These are phyloP conservation scores for Rhinophrynus dorsalis DNA, from an alignment of 2,797 vertebrate species.

Conservation along the genomic window DNA sequence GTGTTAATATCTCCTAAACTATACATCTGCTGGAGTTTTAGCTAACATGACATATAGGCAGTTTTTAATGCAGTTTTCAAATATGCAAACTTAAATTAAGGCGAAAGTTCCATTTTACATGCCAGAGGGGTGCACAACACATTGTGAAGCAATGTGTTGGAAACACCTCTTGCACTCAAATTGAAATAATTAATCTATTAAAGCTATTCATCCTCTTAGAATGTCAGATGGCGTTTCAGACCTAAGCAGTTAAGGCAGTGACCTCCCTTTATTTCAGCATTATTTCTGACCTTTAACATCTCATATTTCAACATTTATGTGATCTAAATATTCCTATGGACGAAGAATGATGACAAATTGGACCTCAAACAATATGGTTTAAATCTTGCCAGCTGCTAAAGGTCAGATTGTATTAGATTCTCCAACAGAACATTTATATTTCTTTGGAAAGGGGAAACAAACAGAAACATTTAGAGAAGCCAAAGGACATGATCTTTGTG, in stretches of 20 bases:
- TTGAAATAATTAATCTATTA: too few species aligned
- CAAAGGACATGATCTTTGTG: too few species aligned
- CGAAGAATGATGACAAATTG: conserved; percentile 31
- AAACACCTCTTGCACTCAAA: too few species aligned
- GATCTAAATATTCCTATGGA: background rate
- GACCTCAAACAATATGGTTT: conserved; percentile 44
- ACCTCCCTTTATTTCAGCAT: conserved; percentile 31
- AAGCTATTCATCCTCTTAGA: conserved; percentile 21
- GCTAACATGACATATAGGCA: too few species aligned
- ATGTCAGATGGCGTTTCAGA: conserved; percentile 20
- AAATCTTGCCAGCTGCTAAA: background rate
- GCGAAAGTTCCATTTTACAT: too few species aligned
- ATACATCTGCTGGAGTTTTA: too few species aligned
- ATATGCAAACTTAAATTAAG: too few species aligned
- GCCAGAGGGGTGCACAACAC: too few species aligned
- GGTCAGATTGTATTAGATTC: conserved; percentile 42
- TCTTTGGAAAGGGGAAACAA: conserved; percentile 13
- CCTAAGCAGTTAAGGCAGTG: conserved; percentile 29
- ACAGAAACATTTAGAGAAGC: conserved; percentile 27
- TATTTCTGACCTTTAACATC: conserved; percentile 38
- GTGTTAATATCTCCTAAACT: too few species aligned
- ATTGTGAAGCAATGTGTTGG: too few species aligned
- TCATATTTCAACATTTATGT: conserved; percentile 28
- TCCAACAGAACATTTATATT: conserved; percentile 6
- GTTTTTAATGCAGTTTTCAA: too few species aligned